A percentile compares a stretch with the other conserved stretches of the same genome.
phyloP scores from a whole-genome alignment of 2,888 invertebrate species.

The Leucophenga montana region DNA sequence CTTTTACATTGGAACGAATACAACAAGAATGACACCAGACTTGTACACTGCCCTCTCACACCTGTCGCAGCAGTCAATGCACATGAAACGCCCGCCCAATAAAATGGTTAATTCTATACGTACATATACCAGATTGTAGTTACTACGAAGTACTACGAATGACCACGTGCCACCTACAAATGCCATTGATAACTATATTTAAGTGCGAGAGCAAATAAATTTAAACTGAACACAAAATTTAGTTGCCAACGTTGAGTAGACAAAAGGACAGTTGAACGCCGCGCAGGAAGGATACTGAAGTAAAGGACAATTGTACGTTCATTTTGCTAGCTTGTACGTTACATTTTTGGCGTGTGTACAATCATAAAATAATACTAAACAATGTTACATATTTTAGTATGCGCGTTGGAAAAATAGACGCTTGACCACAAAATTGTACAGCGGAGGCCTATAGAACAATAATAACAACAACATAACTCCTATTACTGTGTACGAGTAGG shows the following conservation, averaged over 20 bases:
- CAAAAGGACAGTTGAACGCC: too few relatives aligned
- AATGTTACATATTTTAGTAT: conserved; percentile 27
- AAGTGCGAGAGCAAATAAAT: conserved; percentile 26
- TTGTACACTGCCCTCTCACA: background rate
- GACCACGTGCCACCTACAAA: conserved; percentile 4
- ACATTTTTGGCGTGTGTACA: conserved; percentile 18
- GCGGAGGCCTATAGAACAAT: conserved; percentile 21
- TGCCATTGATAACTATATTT: conserved; percentile 27
- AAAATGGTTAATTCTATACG: background rate
- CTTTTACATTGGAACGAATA: too few relatives aligned
- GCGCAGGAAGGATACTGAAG: too few relatives aligned
- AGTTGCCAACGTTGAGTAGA: background rate
- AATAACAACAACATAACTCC: conserved; percentile 8
- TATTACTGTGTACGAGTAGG: too few relatives aligned
- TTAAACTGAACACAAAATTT: conserved; percentile 22
- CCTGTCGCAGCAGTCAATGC: background rate
- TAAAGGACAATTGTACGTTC: background rate
- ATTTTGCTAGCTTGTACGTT: background rate
- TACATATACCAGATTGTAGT: too few relatives aligned
- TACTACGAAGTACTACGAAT: background rate
- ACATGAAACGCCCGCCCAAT: background rate
- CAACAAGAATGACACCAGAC: background rate
- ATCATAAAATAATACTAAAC: conserved; percentile 29
- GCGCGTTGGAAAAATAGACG: conserved; percentile 41
- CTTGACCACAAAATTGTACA: conserved; percentile 49